Percentiles rank a stretch among this genome's conserved stretches.
phyloP scores from a whole-genome alignment of 2,797 vertebrate species.

The Steatocranus sp. region DNA sequence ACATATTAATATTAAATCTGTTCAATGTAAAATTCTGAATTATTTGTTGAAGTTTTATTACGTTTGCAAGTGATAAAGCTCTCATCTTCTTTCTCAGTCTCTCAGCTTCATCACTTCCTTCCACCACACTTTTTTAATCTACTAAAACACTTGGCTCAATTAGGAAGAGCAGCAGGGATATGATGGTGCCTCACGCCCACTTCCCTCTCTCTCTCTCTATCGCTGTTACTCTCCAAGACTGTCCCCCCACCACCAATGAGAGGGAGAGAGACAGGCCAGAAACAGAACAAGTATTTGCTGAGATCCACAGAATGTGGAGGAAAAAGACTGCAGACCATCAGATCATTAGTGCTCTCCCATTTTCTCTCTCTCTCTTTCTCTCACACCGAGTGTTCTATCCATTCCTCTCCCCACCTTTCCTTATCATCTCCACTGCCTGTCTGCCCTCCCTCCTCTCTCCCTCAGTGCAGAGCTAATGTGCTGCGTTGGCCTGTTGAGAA shows the following conservation, averaged over 20 bases:
- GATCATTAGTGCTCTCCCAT: conserved; percentile 64
- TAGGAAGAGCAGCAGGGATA: conserved; percentile 59
- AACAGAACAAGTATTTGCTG: conserved; percentile 76
- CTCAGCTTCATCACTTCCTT: conserved; percentile 31
- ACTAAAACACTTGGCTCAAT: conserved; percentile 74
- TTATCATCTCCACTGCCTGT: conserved; percentile 7
- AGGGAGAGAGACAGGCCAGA: conserved; percentile 29
- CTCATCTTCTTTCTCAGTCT: not conserved
- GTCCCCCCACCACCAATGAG: conserved; percentile 35
- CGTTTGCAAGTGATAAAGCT: not conserved
- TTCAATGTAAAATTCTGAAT: not conserved
- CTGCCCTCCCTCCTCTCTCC: not conserved
- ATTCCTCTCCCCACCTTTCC: conserved; percentile 19
- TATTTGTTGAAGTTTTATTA: not conserved
- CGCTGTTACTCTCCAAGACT: conserved; percentile 23
- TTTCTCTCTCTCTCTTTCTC: conserved; percentile 30
- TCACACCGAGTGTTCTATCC: conserved; percentile 14
- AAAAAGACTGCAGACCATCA: conserved; percentile 80
- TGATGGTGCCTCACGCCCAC: conserved; percentile 60
- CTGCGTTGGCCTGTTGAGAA: conserved; percentile 55
- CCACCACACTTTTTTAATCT: conserved; percentile 63
- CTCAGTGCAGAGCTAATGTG: conserved; percentile 53
- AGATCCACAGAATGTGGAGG: conserved; percentile 75
- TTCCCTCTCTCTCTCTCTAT: not conserved
- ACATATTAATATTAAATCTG: not conserved